phyloP scores from a whole-genome alignment of 2,797 vertebrate species.

The Todus mexicanus region DNA sequence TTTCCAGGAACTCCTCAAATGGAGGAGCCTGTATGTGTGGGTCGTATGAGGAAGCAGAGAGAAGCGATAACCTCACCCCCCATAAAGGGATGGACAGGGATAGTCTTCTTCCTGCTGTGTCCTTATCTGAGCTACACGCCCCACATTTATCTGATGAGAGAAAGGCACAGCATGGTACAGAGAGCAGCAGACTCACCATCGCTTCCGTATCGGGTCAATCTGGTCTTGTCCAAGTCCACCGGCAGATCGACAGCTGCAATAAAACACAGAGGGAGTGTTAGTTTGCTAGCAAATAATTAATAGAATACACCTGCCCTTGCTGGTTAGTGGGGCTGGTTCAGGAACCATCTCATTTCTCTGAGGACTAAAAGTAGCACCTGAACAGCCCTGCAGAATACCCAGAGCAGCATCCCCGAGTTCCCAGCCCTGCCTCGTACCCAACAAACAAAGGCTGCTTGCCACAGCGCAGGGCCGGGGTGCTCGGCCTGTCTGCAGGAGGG shows the following conservation, averaged over 20 bases:
- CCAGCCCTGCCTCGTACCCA: background rate
- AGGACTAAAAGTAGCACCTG: background rate
- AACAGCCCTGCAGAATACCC: fast-evolving
- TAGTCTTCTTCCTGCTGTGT: background rate
- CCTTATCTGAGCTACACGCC: background rate
- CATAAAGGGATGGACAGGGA: background rate
- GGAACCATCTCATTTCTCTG: background rate
- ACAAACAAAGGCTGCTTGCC: background rate
- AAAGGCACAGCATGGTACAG: background rate
- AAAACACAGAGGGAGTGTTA: background rate
- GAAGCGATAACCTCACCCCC: background rate
- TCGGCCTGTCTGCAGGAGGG: no score
- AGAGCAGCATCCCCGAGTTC: background rate
- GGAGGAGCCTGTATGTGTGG: background rate
- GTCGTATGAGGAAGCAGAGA: background rate
- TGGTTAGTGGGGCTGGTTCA: background rate
- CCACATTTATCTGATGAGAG: background rate
- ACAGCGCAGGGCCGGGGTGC: background rate
- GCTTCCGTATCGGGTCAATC: background rate
- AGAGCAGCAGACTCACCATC: constrained; percentile 42
- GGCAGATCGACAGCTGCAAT: constrained; percentile 32
- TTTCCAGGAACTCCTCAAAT: background rate
- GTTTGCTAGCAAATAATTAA: constrained; percentile 28
- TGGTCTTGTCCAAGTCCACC: background rate
- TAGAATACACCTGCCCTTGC: background rate